A percentile compares a stretch with the other conserved stretches of the same genome.
phyloP scores from a whole-genome alignment of 2,113 vertebrate genomes.

The Xiphias gladius region DNA sequence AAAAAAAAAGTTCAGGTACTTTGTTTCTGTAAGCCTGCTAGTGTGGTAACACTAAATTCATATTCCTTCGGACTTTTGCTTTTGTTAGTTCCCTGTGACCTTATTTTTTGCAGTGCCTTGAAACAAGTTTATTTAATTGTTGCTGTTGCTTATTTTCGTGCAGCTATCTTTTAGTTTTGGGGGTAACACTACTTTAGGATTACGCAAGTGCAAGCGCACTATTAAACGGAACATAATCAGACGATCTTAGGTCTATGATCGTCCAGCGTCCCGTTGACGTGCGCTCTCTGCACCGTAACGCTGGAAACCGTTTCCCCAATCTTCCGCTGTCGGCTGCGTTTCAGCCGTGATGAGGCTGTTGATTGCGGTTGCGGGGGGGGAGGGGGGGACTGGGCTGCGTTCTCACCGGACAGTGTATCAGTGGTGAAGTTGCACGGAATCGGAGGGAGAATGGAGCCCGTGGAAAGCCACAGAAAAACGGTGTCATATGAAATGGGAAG shows the following conservation, averaged over 20 bases:
- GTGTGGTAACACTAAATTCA: not conserved
- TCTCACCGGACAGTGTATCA: not conserved
- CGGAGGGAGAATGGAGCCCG: not conserved
- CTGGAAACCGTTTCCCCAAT: not conserved
- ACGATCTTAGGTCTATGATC: not conserved
- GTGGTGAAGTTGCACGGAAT: not conserved
- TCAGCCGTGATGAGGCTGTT: conserved; percentile 2
- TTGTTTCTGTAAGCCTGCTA: not conserved
- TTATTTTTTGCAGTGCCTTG: not conserved
- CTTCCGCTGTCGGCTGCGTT: not conserved
- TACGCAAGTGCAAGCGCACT: no score
- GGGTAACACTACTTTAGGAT: no score
- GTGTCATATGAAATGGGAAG: not conserved
- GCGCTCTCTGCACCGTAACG: not conserved
- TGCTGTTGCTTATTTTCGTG: not conserved
- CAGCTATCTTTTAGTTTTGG: no score
- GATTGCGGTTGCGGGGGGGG: not conserved
- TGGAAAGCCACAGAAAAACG: not conserved
- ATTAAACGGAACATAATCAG: not conserved
- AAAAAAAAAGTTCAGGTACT: not conserved
- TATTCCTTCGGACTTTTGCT: not conserved
- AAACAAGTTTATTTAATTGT: not conserved
- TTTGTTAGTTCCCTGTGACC: not conserved
- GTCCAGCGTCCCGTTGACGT: not conserved
- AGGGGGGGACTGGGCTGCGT: no score